Base-by-base conservation (phyloP, 2,888 invertebrate species). In the Octodonta nipae region DNA sequence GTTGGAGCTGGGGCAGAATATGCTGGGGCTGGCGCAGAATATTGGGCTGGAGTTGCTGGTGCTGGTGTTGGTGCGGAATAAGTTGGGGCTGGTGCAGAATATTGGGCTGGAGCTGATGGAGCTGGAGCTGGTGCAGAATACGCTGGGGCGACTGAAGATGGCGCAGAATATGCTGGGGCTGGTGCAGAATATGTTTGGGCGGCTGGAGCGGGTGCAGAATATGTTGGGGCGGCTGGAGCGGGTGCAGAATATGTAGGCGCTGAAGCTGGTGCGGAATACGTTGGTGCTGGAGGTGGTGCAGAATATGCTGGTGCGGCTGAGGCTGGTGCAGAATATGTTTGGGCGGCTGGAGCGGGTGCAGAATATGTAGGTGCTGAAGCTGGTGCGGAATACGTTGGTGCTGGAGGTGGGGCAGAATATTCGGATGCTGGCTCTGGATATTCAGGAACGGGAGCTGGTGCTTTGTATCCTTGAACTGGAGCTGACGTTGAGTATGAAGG, bases 91-190 rank as follows among this genome's bases (percentile, higher is more conserved):
- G 28, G 36, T 16, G 32, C 29, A 13, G 13, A 13, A 20, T 36
- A 16, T 11, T 36, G 40, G 6, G 37, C 33, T n/a, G 41, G 38
- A 11, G 36, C 35, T 16, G 15, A 31, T 27, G 36, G 34, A 6
- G 20, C 13, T 32, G 42, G 38, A 15, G 37, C 35, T 32, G 22
- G 16, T 28, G 22, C 11, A 3, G 22, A 11, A 10, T 22, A n/a
- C 22, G n/a, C 11, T n/a, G 22, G 22, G 22, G 34, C n/a, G 5
- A 16, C 13, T 34, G 28, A 45, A 13, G 45, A 38, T 33, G 43
- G 42, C 11, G 43, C 44, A 25, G 34, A 31, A 27, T 48, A 48
- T 8, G 38, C 34, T 31, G 45, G 36, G 6, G 40, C 40, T 32
- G 37, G 35, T 12, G 22, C 22, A 4, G n/a, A 22, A 22, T n/a